Evolutionary conservation across 1,140 invertebrate species (phyloP).

Genomic region (Papilio polytes): DNA sequence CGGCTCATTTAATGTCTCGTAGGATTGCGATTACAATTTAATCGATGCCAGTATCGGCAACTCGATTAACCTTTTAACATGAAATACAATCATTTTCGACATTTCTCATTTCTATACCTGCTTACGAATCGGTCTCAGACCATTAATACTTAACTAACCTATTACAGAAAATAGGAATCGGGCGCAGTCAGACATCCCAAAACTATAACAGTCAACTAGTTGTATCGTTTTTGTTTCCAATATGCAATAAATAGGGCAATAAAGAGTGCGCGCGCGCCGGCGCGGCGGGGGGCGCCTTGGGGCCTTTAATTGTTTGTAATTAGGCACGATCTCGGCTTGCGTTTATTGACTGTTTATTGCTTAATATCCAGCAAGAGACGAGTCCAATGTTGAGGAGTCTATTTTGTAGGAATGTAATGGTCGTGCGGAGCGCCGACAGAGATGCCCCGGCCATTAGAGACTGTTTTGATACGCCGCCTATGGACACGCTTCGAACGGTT

Average conservation of each 20-base stretch:
- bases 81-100: conserved; percentile 39
- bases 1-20: conserved; percentile 29
- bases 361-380: conserved; percentile 60
- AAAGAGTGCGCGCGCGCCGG: conserved; percentile 50
- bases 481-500: conserved; percentile 28
- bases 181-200: conserved; percentile 45
- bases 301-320: conserved; percentile 73
- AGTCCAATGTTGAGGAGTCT: conserved; percentile 44
- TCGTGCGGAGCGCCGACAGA: conserved; percentile 47
- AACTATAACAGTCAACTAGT: conserved; percentile 51
- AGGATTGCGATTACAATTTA: conserved; percentile 36
- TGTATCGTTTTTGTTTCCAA: conserved; percentile 65
- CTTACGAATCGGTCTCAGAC: conserved; percentile 39
- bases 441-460: conserved; percentile 32
- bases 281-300: conserved; percentile 50
- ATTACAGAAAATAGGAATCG: conserved; percentile 36
- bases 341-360: conserved; percentile 76
- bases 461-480: conserved; percentile 6
- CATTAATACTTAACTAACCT: conserved; percentile 41
- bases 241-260: conserved; percentile 72
- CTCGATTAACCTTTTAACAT: conserved; percentile 41
- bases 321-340: conserved; percentile 53
- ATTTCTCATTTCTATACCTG: conserved; percentile 39
- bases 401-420: conserved; percentile 48
- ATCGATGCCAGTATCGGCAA: conserved; percentile 37